Evolutionary conservation across 2,888 invertebrate species (phyloP), one percentile per base, ranked within the genome.

Genomic region (Uloborus plumipes): DNA sequence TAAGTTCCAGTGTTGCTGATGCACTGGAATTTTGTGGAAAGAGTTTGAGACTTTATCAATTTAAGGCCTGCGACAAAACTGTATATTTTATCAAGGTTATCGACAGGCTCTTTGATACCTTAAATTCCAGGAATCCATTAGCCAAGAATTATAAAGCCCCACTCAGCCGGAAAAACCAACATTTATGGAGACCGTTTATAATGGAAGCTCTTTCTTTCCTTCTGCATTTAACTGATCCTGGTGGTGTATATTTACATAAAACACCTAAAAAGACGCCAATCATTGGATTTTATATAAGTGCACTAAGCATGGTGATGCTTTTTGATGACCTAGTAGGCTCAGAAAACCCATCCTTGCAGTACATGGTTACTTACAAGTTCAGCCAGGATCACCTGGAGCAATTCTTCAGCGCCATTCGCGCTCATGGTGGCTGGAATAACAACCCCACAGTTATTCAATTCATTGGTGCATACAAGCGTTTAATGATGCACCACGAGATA

Each of bases 1-100:
- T 67, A n/a, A 75, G 59, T 50, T 39, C 39, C 39, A 39, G 78
- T 39, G 39, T 85, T 18, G 85, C 85, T 47, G 78, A 84, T 66
- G 79, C 79, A 14, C 18, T 85, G n/a, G 20, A 64, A 22, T 73
- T 59, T 22, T 18, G 53, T n/a, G 31, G 18, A 0, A 55, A 67
- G 9, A 55, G 39, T 55, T 18, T 71, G 13, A 78, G 71, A 53
- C 53, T 18, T 51, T 47, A 53, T 6, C 53, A 69, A 18, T 69
- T 77, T 51, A 39, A 51, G n/a, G 20, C 31, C 14, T 69, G 69
- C 70, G 53, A 55, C 1, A 51, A 18, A 15, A 75, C 75, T 20
- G 9, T 39, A 7, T 39, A 39, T 39, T 39, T 39, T 39, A 39
- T 39, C 11, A 39, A 9, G 9, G 9, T 39, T 39, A 9, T 77